These are phyloP conservation scores for Muraenolepis orangiensis DNA, from an alignment of 2,797 vertebrate species.

Conservation along the genomic window DNA sequence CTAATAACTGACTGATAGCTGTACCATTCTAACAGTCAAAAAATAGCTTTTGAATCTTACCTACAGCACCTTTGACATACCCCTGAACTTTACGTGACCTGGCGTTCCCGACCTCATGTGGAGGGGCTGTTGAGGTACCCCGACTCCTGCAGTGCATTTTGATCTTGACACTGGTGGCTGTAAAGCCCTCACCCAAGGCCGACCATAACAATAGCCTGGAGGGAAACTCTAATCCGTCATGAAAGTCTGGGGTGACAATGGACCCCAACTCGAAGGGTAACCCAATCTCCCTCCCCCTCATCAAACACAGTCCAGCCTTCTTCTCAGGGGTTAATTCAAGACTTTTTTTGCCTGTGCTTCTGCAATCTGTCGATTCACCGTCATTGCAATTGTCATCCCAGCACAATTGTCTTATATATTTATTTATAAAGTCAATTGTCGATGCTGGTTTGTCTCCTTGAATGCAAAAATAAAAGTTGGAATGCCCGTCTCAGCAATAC, in stretches of 20 bases:
- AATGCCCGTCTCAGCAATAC: neutral
- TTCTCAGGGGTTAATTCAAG: conserved; percentile 44
- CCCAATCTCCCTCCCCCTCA: conserved; percentile 88
- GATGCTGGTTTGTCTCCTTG: neutral
- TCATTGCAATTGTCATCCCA: conserved; percentile 13
- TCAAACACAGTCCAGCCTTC: conserved; percentile 82
- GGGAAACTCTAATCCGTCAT: conserved; percentile 92
- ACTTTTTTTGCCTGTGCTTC: neutral
- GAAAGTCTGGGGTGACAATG: conserved; percentile 89
- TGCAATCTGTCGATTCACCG: conserved; percentile 21
- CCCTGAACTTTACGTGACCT: conserved; percentile 60
- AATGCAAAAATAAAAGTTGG: neutral
- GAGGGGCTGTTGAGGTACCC: conserved; percentile 39
- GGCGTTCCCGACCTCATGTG: conserved; percentile 14
- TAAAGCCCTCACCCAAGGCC: conserved; percentile 77
- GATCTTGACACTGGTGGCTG: conserved; percentile 72
- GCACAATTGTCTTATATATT: neutral
- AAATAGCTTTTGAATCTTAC: neutral
- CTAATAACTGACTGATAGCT: neutral
- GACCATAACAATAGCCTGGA: conserved; percentile 76
- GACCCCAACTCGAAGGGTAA: conserved; percentile 84
- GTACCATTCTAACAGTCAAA: neutral
- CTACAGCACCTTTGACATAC: neutral
- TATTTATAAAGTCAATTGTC: neutral
- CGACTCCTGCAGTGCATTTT: conserved; percentile 65